Evolutionary conservation across 2,113 vertebrate species (phyloP).

Genomic region (Parus major): DNA sequence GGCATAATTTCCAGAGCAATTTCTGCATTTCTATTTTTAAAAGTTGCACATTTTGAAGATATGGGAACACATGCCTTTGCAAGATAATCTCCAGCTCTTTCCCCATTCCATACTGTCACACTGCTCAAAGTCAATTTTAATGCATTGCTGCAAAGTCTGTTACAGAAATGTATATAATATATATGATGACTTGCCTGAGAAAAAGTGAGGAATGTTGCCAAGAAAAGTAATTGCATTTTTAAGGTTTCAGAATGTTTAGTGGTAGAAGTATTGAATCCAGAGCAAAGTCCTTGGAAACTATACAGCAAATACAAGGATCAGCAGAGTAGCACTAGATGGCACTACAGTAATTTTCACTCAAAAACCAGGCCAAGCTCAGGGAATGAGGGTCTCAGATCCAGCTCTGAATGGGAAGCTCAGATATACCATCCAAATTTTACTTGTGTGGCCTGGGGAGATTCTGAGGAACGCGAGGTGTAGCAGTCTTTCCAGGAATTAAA

Average conservation of each 20-base stretch:
- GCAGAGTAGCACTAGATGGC: constrained; percentile 51
- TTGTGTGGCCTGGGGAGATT: background rate
- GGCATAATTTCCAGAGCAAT: background rate
- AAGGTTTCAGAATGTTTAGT: background rate
- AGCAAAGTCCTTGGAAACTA: background rate
- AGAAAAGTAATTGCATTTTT: background rate
- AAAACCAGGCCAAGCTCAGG: background rate
- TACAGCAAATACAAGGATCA: background rate
- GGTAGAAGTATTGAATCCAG: background rate
- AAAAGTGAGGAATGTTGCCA: background rate
- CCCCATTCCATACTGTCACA: background rate
- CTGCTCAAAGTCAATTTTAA: background rate
- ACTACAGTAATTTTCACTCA: constrained; percentile 21
- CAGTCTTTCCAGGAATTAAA: background rate
- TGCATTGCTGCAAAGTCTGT: background rate
- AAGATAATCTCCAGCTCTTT: constrained; percentile 1
- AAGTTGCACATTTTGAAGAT: background rate
- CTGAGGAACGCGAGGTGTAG: background rate
- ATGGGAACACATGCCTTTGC: background rate
- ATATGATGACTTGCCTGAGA: background rate
- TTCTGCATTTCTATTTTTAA: constrained; percentile 42
- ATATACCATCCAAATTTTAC: background rate
- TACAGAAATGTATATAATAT: background rate
- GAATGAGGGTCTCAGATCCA: background rate
- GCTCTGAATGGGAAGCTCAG: background rate